Base-by-base conservation (phyloP, 2,888 invertebrate genomes). In the Syritta pipiens region DNA sequence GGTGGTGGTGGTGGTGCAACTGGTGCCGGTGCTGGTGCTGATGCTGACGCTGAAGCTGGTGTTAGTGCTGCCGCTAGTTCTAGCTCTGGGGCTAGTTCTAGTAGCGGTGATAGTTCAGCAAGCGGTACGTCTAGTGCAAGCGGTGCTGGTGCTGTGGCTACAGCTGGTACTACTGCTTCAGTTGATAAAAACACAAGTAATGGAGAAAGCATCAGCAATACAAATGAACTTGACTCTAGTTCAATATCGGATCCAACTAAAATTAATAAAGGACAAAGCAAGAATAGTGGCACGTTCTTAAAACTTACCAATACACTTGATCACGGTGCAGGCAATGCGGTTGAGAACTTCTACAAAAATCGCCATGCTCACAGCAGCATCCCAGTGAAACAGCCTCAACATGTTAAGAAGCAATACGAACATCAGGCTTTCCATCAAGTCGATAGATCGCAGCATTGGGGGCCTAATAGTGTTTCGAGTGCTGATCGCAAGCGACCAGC, bases 171-270 rank as follows among this genome's bases (percentile, higher is more conserved):
- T 6, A 24, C 59, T 30, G 62, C n/a, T n/a, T n/a, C n/a, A n/a
- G n/a, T n/a, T n/a, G 14, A 77, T 59, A 12, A 67, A 49, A 62
- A 71, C n/a, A n/a, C n/a, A n/a, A n/a, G n/a, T n/a, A n/a, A 49
- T 44, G 63, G 46, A 37, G 69, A 65, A 14, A 62, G 49, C 28
- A 71, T 60, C 30, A 71, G 68, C 22, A 67, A 60, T 40, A 60
- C 59, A n/a, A 74, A 74, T 35, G 69, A 62, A 9, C 59, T 40
- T 12, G 53, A 53, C 4, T 37, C 46, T 30, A 65, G 44, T n/a
- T 4, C 46, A 0, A 63, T 42, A 22, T 32, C 40, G 9, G 28
- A 63, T 37, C 20, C 44, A 26, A 2, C 30, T 19, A 42, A 67
- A 1, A 53, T n/a, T n/a, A n/a, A 14, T 44, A 72, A 72, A 35